Conservation (phyloP, 2,888 invertebrate species). For the Silvanus unidentatus region DNA sequence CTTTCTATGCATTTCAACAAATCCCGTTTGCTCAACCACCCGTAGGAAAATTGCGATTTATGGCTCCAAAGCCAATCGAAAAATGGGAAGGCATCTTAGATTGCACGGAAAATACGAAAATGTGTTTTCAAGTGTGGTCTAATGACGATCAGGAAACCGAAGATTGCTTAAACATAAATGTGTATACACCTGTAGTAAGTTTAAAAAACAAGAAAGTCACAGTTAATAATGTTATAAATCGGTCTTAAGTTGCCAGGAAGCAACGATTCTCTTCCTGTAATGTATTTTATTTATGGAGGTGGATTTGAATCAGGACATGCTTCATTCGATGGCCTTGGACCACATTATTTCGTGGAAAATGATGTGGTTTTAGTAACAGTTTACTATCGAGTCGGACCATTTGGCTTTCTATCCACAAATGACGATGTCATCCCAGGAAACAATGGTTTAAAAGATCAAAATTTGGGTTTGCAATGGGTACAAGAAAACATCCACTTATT, state of each 20-base stretch:
- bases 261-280: slow-evolving; percentile 36
- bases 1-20: slow-evolving; percentile 14
- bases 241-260: slow-evolving; percentile 17
- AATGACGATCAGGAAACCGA: slow-evolving; percentile 21
- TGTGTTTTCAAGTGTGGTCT: slow-evolving; percentile 21
- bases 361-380: slow-evolving; percentile 62
- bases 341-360: slow-evolving; percentile 51
- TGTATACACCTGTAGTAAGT: slow-evolving; percentile 28
- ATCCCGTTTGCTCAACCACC: slow-evolving; percentile 19
- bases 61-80: slow-evolving; percentile 22
- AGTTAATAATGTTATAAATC: slow-evolving; percentile 15
- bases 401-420: slow-evolving; percentile 69
- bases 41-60: slow-evolving; percentile 15
- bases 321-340: slow-evolving; percentile 34
- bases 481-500: slow-evolving; percentile 61
- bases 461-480: slow-evolving; percentile 63
- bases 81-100: slow-evolving; percentile 28
- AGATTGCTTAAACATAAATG: slow-evolving; percentile 28
- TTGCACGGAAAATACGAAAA: slow-evolving; percentile 23
- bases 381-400: slow-evolving; percentile 64
- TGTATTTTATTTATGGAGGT: slow-evolving; percentile 45
- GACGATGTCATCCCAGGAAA: slow-evolving; percentile 63
- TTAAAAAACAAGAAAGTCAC: too few relatives aligned
- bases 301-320: slow-evolving; percentile 31
- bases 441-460: slow-evolving; percentile 67